phyloP scores from a whole-genome alignment of 2,113 vertebrate genomes.

The Epinephelus fuscoguttatus region DNA sequence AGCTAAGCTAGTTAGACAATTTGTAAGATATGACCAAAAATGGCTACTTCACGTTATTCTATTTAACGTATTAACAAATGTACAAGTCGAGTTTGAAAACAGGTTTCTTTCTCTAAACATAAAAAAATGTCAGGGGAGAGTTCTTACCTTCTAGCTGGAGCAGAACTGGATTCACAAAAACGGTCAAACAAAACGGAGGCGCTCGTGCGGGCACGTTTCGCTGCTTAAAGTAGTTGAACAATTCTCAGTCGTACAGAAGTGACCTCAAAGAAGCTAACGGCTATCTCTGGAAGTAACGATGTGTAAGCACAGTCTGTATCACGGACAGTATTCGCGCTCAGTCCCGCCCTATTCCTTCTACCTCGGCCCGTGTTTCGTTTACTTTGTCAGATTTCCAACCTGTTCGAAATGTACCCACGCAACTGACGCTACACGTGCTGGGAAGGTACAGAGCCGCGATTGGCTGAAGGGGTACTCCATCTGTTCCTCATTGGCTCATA shows the following conservation, averaged over 20 bases:
- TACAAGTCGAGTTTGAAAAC: background rate
- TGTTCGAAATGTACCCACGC: conserved; percentile 36
- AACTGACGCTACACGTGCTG: conserved; percentile 76
- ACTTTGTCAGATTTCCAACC: conserved; percentile 26
- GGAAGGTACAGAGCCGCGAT: background rate
- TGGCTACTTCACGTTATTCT: background rate
- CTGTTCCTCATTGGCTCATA: conserved; percentile 40
- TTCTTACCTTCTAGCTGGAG: conserved; percentile 26
- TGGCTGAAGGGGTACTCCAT: conserved; percentile 19
- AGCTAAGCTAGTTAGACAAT: too few species aligned
- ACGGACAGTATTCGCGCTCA: background rate
- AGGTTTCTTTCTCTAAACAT: background rate
- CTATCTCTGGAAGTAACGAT: background rate
- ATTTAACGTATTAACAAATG: background rate
- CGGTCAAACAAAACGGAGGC: background rate
- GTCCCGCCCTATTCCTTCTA: background rate
- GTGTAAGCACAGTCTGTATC: background rate
- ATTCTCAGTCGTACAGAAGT: background rate
- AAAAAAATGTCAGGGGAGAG: background rate
- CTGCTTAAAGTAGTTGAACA: background rate
- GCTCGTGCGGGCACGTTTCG: background rate
- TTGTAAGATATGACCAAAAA: background rate
- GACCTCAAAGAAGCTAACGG: background rate
- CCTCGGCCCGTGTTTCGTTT: conserved; percentile 5
- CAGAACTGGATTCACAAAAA: background rate